Percentiles rank a stretch among this genome's conserved stretches.
phyloP scores from a whole-genome alignment of 2,888 invertebrate genomes.

The Drosophila subquinaria region DNA sequence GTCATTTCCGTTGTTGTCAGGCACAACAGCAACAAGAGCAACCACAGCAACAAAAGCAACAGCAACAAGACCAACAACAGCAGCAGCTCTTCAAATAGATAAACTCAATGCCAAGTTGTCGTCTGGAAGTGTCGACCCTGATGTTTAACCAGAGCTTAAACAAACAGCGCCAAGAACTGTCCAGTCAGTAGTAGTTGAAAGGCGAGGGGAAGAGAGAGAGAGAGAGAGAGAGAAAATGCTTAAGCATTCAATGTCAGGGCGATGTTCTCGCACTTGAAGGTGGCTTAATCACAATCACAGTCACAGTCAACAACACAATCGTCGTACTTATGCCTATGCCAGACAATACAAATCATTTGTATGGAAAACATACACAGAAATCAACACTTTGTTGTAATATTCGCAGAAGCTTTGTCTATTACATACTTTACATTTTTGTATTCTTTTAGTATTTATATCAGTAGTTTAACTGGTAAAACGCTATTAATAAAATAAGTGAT shows the following conservation, averaged over 20 bases:
- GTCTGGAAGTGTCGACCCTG: conserved; percentile 43
- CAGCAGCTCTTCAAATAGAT: conserved; percentile 57
- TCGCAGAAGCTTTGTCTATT: conserved; percentile 1
- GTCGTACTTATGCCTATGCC: conserved; percentile 33
- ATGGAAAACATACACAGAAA: conserved; percentile 27
- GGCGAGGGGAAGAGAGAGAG: no score
- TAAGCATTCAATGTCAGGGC: conserved; percentile 42
- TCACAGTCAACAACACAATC: conserved; percentile 27
- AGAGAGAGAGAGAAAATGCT: not conserved
- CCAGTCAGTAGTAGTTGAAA: conserved; percentile 7
- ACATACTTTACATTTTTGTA: not conserved
- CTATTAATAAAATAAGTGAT: no score
- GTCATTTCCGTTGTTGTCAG: conserved; percentile 56
- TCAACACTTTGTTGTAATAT: conserved; percentile 21
- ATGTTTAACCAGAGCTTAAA: conserved; percentile 33
- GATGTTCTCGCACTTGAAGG: conserved; percentile 25
- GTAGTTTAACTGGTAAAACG: not conserved
- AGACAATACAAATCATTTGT: conserved; percentile 48
- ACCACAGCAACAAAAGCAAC: not conserved
- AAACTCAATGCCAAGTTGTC: conserved; percentile 54
- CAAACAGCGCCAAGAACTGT: conserved; percentile 46
- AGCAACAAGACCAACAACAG: conserved; percentile 9
- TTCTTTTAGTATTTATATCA: not conserved
- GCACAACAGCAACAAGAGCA: conserved; percentile 12
- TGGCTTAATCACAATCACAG: not conserved